These are phyloP conservation scores for Homarus americanus DNA, from an alignment of 1,140 invertebrate genomes.

Conservation along the genomic window DNA sequence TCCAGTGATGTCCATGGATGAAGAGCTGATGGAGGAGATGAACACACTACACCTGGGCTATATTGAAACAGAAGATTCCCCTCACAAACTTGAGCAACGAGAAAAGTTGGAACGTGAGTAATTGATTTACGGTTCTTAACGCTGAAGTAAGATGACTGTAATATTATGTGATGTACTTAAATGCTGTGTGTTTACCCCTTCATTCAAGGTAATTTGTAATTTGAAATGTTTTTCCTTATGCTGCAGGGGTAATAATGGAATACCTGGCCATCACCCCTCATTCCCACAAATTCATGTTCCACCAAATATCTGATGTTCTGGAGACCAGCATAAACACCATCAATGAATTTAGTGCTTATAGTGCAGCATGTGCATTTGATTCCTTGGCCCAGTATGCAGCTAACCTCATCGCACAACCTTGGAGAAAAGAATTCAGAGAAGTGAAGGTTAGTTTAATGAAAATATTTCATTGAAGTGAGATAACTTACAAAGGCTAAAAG, in stretches of 20 bases:
- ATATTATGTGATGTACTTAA: neutral
- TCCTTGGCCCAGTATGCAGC: conserved; percentile 90
- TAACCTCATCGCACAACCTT: conserved; percentile 90
- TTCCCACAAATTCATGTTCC: conserved; percentile 87
- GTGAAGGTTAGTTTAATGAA: conserved; percentile 82
- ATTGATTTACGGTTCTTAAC: neutral
- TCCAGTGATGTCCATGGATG: conserved; percentile 69
- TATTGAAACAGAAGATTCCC: conserved; percentile 87
- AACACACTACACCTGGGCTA: conserved; percentile 86
- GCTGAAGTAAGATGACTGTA: too few relatives aligned
- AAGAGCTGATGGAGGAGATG: conserved; percentile 79
- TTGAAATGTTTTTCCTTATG: neutral
- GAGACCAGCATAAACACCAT: conserved; percentile 84
- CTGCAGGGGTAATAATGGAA: conserved; percentile 86
- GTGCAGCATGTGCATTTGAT: conserved; percentile 89
- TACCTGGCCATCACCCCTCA: conserved; percentile 88
- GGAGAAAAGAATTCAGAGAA: conserved; percentile 90
- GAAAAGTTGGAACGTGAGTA: conserved; percentile 86
- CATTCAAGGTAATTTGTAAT: neutral
- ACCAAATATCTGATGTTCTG: conserved; percentile 86
- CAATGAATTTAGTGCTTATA: conserved; percentile 87
- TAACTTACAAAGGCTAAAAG: too few relatives aligned
- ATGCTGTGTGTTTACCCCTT: neutral
- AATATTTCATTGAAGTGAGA: too few relatives aligned
- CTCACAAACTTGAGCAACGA: conserved; percentile 85